phyloP scores from a whole-genome alignment of 64 coral and sea anemone genomes.

The Montipora cactus region DNA sequence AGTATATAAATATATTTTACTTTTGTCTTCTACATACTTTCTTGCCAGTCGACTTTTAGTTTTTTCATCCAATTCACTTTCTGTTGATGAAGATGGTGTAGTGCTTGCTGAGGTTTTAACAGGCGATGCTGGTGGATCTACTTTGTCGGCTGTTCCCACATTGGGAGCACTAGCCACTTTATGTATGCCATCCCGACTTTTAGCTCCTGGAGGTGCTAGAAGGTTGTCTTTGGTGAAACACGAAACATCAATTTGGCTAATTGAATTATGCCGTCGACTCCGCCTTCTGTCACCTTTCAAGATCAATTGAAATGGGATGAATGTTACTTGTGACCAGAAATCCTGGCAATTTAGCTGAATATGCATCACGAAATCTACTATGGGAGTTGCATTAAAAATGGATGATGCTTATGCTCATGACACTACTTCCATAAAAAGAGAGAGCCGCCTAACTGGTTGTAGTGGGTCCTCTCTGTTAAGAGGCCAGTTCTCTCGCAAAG shows the following conservation, averaged over 20 bases:
- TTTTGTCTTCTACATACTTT: slow-evolving; percentile 43
- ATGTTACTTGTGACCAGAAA: neutral
- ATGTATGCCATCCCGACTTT: slow-evolving; percentile 50
- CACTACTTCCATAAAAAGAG: too few species aligned
- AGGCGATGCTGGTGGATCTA: slow-evolving; percentile 73
- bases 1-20: too few species aligned
- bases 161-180: slow-evolving; percentile 75
- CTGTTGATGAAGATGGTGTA: slow-evolving; percentile 89
- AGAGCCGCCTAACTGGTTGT: too few species aligned
- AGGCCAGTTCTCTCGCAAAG: too few species aligned
- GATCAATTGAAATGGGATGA: neutral
- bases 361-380: too few species aligned
- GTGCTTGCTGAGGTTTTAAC: slow-evolving; percentile 87
- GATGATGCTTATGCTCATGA: too few species aligned
- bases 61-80: slow-evolving; percentile 81
- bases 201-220: slow-evolving; percentile 26
- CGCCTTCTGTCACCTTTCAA: slow-evolving; percentile 85
- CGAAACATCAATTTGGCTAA: slow-evolving; percentile 77
- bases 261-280: slow-evolving; percentile 91
- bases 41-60: slow-evolving; percentile 78
- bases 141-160: slow-evolving; percentile 65
- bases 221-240: slow-evolving; percentile 21
- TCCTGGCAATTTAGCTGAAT: neutral
- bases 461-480: neutral
- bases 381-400: too few species aligned